phyloP scores from a whole-genome alignment of 2,888 invertebrate species.

The Leucophora obtusa region DNA sequence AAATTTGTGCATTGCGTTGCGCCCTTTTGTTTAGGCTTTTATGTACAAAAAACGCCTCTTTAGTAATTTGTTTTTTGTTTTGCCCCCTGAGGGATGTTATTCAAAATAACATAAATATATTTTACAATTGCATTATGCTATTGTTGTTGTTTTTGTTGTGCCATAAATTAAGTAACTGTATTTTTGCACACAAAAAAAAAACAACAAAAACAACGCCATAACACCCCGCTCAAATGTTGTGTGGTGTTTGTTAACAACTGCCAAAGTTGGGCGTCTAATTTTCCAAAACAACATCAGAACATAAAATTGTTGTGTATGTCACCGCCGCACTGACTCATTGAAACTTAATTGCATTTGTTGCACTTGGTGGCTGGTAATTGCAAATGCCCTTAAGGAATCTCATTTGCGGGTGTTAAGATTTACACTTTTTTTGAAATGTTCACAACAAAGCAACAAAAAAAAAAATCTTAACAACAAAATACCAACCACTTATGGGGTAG shows the following conservation, averaged over 20 bases:
- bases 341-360: slow-evolving; percentile 65
- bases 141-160: slow-evolving; percentile 32
- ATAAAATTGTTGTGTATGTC: not conserved
- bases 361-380: slow-evolving; percentile 61
- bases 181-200: slow-evolving; percentile 8
- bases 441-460: not conserved
- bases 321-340: slow-evolving; percentile 31
- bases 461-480: slow-evolving; percentile 30
- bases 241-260: slow-evolving; percentile 10
- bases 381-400: slow-evolving; percentile 61
- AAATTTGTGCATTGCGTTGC: slow-evolving; percentile 17
- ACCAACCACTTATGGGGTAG: slow-evolving; percentile 7
- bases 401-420: slow-evolving; percentile 62
- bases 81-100: slow-evolving; percentile 34
- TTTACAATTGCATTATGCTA: slow-evolving; percentile 44
- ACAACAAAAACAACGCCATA: slow-evolving; percentile 15
- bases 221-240: slow-evolving; percentile 33
- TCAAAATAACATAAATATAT: slow-evolving; percentile 24
- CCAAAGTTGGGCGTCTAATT: not conserved
- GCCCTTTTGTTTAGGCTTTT: slow-evolving; percentile 29
- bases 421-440: slow-evolving; percentile 43
- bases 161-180: slow-evolving; percentile 58
- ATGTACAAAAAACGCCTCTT: slow-evolving; percentile 36
- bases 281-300: not conserved
- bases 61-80: slow-evolving; percentile 23